Conservation (phyloP, 2,113 vertebrate species). For the Antigone vipio region DNA sequence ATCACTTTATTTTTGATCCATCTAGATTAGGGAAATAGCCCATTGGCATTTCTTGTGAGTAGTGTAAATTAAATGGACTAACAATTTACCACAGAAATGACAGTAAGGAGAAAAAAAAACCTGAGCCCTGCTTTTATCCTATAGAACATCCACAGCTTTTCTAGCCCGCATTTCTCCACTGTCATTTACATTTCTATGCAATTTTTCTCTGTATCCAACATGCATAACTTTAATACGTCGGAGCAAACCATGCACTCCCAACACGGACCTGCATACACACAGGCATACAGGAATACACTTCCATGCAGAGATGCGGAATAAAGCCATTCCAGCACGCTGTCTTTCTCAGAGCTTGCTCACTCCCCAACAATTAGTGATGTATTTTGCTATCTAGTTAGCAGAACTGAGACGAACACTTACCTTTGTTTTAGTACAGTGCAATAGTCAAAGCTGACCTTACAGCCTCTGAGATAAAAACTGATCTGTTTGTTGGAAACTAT, state of each 20-base stretch:
- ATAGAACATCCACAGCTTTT: not conserved
- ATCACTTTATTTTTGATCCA: not conserved
- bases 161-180: not conserved
- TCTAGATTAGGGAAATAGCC: not conserved
- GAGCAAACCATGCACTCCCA: not conserved
- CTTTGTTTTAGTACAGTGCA: not conserved
- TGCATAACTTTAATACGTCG: not conserved
- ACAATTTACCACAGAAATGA: not conserved
- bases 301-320: not conserved
- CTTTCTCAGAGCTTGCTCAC: not conserved
- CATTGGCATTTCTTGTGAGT: not conserved
- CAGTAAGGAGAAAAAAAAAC: not conserved
- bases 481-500: not conserved
- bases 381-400: not conserved
- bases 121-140: not conserved
- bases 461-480: not conserved
- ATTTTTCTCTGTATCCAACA: not conserved
- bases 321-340: not conserved
- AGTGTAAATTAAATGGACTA: not conserved
- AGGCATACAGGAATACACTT: not conserved
- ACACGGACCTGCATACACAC: accelerated
- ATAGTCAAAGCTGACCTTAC: not conserved
- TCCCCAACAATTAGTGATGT: not conserved
- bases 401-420: not conserved
- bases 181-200: not conserved